Conservation (phyloP, 2,797 vertebrate genomes). For the Hoplostethus mediterraneus region DNA sequence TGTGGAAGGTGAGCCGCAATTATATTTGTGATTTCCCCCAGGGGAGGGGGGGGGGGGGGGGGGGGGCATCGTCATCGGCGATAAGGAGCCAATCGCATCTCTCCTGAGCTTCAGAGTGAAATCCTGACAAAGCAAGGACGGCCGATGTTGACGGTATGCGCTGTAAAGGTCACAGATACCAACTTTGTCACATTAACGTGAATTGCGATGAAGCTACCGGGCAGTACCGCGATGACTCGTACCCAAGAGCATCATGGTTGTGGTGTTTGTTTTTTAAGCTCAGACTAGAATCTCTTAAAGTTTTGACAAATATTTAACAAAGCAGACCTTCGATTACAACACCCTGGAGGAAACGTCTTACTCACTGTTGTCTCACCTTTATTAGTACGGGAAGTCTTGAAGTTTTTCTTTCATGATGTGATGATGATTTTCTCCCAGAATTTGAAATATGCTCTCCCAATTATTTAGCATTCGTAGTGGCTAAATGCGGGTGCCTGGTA, state of each 20-base stretch:
- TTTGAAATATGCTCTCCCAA: no score
- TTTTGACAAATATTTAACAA: neutral
- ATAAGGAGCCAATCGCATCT: constrained; percentile 27
- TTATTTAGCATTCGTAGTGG: no score
- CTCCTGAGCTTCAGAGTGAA: constrained; percentile 34
- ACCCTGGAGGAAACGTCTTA: no score
- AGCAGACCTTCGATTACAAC: neutral
- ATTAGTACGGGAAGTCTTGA: no score
- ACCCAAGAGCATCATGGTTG: constrained; percentile 1
- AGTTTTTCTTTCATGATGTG: no score
- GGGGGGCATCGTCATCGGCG: constrained; percentile 19
- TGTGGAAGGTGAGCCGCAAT: constrained; percentile 54
- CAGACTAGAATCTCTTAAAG: no score
- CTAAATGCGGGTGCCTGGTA: no score
- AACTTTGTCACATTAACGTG: neutral
- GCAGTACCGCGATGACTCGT: neutral
- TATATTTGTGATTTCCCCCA: constrained; percentile 27
- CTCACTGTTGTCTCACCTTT: no score
- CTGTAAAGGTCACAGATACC: constrained; percentile 23
- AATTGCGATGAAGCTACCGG: neutral
- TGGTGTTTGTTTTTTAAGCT: neutral
- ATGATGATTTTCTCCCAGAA: no score
- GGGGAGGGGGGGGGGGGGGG: no score
- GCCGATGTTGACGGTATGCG: constrained; percentile 16
- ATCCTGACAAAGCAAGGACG: constrained; percentile 43